Conservation (phyloP, 2,888 invertebrate genomes). For the Drosophila merina region DNA sequence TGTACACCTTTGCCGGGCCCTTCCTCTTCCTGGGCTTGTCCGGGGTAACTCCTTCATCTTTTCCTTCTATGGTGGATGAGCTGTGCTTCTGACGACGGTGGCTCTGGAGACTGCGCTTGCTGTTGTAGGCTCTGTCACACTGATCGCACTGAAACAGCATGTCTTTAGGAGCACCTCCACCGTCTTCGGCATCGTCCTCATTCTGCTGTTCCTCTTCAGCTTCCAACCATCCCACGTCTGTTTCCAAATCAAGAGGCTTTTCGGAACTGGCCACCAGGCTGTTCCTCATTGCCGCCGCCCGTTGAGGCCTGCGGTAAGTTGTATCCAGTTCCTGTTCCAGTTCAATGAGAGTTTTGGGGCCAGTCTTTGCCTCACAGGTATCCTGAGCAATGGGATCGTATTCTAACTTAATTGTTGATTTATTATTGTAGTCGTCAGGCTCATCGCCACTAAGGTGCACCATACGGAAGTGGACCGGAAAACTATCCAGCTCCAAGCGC, state of each 20-base stretch:
- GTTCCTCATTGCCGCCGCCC: constrained; percentile 46
- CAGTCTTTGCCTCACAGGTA: constrained; percentile 28
- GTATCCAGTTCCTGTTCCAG: constrained; percentile 24
- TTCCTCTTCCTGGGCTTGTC: constrained; percentile 23
- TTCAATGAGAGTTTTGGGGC: constrained; percentile 38
- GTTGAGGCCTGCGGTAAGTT: constrained; percentile 10
- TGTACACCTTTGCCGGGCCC: constrained; percentile 52
- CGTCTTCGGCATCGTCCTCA: constrained; percentile 11
- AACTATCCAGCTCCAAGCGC: constrained; percentile 61
- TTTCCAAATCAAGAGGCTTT: constrained; percentile 9
- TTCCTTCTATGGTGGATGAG: not conserved
- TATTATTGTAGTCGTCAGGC: not conserved
- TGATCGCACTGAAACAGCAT: constrained; percentile 71
- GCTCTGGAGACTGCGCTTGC: constrained; percentile 71
- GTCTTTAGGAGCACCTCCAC: constrained; percentile 48
- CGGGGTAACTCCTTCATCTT: not conserved
- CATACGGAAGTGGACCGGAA: constrained; percentile 68
- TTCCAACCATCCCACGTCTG: constrained; percentile 8
- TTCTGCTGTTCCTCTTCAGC: constrained; percentile 2
- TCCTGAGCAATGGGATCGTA: constrained; percentile 62
- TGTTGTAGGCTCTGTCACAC: constrained; percentile 73
- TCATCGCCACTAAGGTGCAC: constrained; percentile 42
- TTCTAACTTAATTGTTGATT: constrained; percentile 31
- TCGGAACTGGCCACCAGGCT: constrained; percentile 20
- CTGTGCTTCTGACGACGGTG: constrained; percentile 68